Base-by-base conservation (phyloP, 2,888 invertebrate species). In the Adelognathus sp. region DNA sequence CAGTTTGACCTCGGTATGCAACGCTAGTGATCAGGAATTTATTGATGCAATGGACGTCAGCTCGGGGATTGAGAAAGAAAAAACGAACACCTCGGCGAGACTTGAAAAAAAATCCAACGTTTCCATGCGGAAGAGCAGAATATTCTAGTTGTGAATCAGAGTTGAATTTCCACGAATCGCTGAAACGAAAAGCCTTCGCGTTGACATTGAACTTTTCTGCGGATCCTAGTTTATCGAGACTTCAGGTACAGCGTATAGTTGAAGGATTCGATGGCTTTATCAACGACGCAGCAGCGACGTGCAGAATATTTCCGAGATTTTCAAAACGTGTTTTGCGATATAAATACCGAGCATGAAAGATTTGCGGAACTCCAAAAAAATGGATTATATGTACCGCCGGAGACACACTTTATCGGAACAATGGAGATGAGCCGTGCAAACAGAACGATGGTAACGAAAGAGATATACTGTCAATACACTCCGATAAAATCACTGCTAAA, bases 161-260 rank as follows among this genome's bases (percentile, higher is more conserved):
- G n/a, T n/a, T n/a, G n/a, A n/a, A n/a, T n/a, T n/a, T n/a, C n/a
- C n/a, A n/a, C 29, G 6, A 33, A 36, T 50, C 11, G 21, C 6
- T 50, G 36, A 54, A 27, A 52, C 16, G 24, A 66, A 52, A 66
- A 27, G 66, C 54, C 27, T 16, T 16, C 1, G 31, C 16, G 31
- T 64, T 52, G n/a, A 46, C 46, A 2, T 69, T 58, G 3, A 18
- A 14, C 46, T 44, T 70, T 5, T 60, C 36, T 50, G 58, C 50
- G 14, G 70, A 70, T 16, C 60, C 46, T 16, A 60, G n/a, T 21
- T 70, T 70, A 11, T 24, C 70, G 18, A 46, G 60, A 33, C 5
- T 50, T 36, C 60, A 70, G 16, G 50, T 70, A 14, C 70, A 50
- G 60, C 44, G 60, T 60, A 50, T 50, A 21, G 14, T 70, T 11